Conservation (phyloP, 2,113 vertebrate species). For the Cathartes aura region DNA sequence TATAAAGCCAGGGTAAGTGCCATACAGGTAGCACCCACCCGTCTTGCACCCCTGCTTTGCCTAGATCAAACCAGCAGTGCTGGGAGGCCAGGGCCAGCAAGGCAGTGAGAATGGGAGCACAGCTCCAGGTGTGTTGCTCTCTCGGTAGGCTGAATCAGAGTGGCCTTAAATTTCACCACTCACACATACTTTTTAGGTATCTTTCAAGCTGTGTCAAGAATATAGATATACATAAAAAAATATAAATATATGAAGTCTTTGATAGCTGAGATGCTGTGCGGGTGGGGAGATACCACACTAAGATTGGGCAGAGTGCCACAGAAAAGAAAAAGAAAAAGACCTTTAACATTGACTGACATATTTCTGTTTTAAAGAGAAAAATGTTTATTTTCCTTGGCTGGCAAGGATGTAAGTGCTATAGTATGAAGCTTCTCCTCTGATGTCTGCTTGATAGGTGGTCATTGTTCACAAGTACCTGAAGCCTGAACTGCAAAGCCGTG, state of each 20-base stretch:
- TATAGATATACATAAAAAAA: neutral
- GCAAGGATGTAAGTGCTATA: neutral
- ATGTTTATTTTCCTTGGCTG: constrained; percentile 4
- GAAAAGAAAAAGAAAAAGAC: neutral
- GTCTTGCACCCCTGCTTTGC: neutral
- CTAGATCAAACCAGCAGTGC: neutral
- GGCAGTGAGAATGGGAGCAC: neutral
- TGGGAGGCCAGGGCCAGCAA: neutral
- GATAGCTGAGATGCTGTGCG: neutral
- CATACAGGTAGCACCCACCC: fast-evolving
- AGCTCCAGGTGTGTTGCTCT: neutral
- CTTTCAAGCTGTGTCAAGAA: neutral
- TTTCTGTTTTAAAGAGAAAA: constrained; percentile 31
- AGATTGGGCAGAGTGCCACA: neutral
- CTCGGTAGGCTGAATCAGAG: neutral
- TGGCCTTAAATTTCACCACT: neutral
- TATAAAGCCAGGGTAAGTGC: neutral
- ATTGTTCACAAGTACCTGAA: neutral
- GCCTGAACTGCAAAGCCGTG: neutral
- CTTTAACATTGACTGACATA: neutral
- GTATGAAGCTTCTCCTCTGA: neutral
- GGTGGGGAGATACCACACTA: neutral
- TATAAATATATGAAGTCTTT: neutral
- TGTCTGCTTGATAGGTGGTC: neutral
- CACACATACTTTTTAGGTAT: neutral